Base-by-base conservation (phyloP, 1,140 invertebrate genomes). In the Drosophila leontia region DNA sequence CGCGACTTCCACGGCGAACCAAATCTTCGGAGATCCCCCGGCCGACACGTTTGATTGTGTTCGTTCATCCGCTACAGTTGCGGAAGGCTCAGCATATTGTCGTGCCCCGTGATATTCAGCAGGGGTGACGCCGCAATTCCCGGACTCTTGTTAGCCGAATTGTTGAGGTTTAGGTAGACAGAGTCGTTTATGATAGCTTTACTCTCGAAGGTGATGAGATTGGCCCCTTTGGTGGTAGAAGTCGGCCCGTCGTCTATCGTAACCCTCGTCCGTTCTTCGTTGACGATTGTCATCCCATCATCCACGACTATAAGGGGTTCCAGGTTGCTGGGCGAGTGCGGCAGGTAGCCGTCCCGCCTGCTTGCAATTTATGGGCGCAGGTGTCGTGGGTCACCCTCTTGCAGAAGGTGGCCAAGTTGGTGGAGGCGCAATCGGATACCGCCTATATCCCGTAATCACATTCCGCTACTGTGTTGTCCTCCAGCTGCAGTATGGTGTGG, bases 31-130 rank as follows among this genome's bases (percentile, higher is more conserved):
- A n/a, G 6, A 41, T 41, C 39, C 39, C 15, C 39, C 39, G 39
- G 39, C 39, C 19, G 47, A 41, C 23, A 63, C 37, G 29, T 64
- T 19, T 19, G 19, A 19, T 50, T 61, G 45, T 50, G 60, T 19
- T 62, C 15, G 34, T 61, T 61, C 34, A 50, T 61, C 45, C 41
- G 42, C 32, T 60, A 32, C 19, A 41, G 23, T 39, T 41, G 7
- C 44, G 58, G 44, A 26, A 48, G 44, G 34, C 58, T 48, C 7
- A 61, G 19, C 11, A 37, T 48, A 35, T 48, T 8, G 32, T 48
- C 58, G 19, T 50, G 44, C 2, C 44, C 44, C 32, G 32, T 48
- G n/a, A 50, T 37, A 1, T 35, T 37, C 0, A 26, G 32, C 23
- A 59, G 35, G 35, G 12, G 35, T 13, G 15, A 48, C 4, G 39